Base-by-base conservation (phyloP, 2,888 invertebrate species). In the Protula sp. region DNA sequence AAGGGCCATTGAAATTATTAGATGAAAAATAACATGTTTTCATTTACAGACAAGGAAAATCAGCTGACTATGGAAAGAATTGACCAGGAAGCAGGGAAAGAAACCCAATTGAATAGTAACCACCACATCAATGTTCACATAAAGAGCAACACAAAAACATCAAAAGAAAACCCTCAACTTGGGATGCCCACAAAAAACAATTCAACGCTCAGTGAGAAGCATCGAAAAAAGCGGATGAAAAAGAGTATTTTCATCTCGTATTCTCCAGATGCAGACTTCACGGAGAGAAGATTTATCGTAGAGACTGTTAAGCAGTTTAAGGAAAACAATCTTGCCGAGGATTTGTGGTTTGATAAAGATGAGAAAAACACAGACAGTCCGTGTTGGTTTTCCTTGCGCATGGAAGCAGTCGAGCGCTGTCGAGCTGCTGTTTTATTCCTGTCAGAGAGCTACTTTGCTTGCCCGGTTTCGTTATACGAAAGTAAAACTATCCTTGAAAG, bases 311-410 rank as follows among this genome's bases (percentile, higher is more conserved):
- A 70, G 48, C 78, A 79, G 57, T 63, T 79, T 30, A 79, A 79
- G 57, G 77, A 78, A 60, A 78, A 78, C 60, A 76, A 77, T 56
- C 63, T 79, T 26, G 74, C 76, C 5, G 79, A 78, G 53, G 78
- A 78, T 61, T 72, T 79, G 31, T 79, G 79, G 79, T 78, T 79
- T 67, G 79, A 79, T 60, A 76, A 76, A 60, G 78, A 79, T 64
- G 79, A 79, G 61, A 71, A 72, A 38, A 73, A 70, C 57, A 77
- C 74, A 1, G 78, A 75, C 62, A 77, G 72, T 60, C 76, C 79
- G 2, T 74, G 74, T 57, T 79, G 79, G 79, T 78, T 78, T 62
- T 76, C 77, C 2, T 54, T 72, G 57, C 61, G 79, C n/a, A 73
- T 79, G 74, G 79, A 79, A 62, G 74, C 78, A 2, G 74, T 73